Evolutionary conservation across 2,888 invertebrate genomes (phyloP), one percentile per base, ranked within the genome.

Genomic region (Pilophorus perplexus): DNA sequence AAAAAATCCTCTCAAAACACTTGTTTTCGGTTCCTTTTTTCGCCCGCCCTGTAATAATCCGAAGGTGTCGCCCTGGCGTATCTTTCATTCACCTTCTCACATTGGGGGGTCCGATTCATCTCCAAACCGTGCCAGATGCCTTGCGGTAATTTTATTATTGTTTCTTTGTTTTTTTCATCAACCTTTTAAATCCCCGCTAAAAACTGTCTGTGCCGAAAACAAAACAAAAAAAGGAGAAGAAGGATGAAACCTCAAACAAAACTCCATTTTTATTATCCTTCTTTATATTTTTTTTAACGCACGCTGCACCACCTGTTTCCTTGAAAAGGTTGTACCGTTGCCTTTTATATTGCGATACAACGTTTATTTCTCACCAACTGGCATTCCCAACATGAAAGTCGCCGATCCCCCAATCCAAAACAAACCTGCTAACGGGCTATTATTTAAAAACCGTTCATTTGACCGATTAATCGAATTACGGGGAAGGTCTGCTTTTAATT

Each of bases 21-120:
- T 59, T 59, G 59, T 59, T 59, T 59, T 42, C 23, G 38, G 20
- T 40, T 40, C 22, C 22, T 40, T 27, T 59, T 27, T 22, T 20
- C 38, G 59, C 40, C 57, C 57, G 57, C 57, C 64, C 50, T 64
- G 20, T 64, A 64, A 64, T 64, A 64, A 64, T 37, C 33, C 38
- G 22, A 25, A 64, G 64, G 64, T 64, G 64, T 64, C 64, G 64
- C 64, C 38, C 23, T n/a, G 22, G 25, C 25, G 40, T 59, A 59
- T 59, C 40, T 64, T 44, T 64, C 64, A 64, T 64, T 64, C 64
- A 64, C 48, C 64, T 64, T 50, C 62, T 64, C 48, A 64, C 64
- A 37, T 50, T 50, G 64, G 64, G 64, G 52, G 64, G 64, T 64
- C 64, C 64, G 38, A 59, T 59, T 42, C 55, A 55, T 55, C 38